Conservation (phyloP, 2,797 vertebrate species). For the Phrynocephalus forsythii region DNA sequence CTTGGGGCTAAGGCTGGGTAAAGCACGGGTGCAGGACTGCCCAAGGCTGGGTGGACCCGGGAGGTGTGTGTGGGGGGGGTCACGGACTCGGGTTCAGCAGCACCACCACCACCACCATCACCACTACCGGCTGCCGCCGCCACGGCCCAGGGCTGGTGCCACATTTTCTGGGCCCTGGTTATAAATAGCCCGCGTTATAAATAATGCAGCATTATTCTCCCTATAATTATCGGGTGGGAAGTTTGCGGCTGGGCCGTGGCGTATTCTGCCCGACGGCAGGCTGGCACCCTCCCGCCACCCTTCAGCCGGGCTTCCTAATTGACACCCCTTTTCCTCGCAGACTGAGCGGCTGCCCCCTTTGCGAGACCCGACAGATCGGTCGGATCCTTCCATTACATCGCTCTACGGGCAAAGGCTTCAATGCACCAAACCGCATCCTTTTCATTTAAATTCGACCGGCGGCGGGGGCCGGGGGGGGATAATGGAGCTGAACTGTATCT, state of each 20-base stretch:
- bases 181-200: slow-evolving; percentile 59
- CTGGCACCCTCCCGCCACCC: slow-evolving; percentile 6
- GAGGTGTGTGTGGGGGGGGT: neutral
- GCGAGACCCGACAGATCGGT: slow-evolving; percentile 1
- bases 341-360: neutral
- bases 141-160: slow-evolving; percentile 25
- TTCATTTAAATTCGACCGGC: neutral
- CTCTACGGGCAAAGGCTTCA: neutral
- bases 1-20: neutral
- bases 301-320: neutral
- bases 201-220: slow-evolving; percentile 57
- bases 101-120: no score
- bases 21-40: neutral
- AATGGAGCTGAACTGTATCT: neutral
- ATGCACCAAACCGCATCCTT: neutral
- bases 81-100: slow-evolving; percentile 1
- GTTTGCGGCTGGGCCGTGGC: slow-evolving; percentile 12
- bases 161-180: slow-evolving; percentile 39
- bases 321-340: neutral
- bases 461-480: neutral
- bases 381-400: neutral
- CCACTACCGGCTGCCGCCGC: no score
- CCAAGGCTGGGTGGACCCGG: neutral
- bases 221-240: slow-evolving; percentile 44
- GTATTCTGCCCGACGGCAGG: neutral